A percentile compares a stretch with the other conserved stretches of the same genome.
Evolutionary conservation across 2,888 invertebrate species (phyloP).

Genomic region (Eurytoma adleriae): DNA sequence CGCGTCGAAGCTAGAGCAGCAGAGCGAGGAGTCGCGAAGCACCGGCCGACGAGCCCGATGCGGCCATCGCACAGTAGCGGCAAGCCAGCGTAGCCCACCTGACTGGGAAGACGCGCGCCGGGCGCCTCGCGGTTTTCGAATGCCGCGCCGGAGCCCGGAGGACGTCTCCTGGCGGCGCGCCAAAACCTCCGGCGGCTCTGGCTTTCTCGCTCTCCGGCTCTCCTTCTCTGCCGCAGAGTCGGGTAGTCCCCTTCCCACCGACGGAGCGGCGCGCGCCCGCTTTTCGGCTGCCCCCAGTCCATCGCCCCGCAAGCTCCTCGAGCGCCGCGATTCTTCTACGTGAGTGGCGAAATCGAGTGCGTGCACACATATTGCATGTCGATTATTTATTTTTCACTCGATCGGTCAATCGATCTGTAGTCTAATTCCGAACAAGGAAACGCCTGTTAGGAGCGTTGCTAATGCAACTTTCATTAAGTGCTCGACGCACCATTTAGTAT

Average conservation of each 20-base stretch:
- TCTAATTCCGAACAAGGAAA: neutral
- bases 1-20: too few species aligned
- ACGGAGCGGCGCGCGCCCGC: slow-evolving; percentile 4
- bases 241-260: neutral
- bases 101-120: neutral
- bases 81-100: too few species aligned
- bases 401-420: neutral
- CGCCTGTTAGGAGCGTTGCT: neutral
- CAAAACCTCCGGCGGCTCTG: neutral
- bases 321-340: neutral
- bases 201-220: slow-evolving; percentile 2
- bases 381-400: neutral
- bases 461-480: slow-evolving; percentile 8
- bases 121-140: slow-evolving; percentile 16
- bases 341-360: slow-evolving; percentile 5
- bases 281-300: slow-evolving; percentile 10
- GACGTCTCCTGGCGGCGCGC: neutral
- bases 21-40: too few species aligned
- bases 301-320: slow-evolving; percentile 13
- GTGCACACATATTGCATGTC: neutral
- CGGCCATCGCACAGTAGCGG: too few species aligned
- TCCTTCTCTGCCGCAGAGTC: neutral
- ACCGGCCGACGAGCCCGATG: too few species aligned
- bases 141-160: neutral
- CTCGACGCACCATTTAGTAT: neutral